Percentiles rank a stretch among this genome's conserved stretches.
Evolutionary conservation across 1,140 invertebrate genomes (phyloP).

Genomic region (Hestina assimilis): DNA sequence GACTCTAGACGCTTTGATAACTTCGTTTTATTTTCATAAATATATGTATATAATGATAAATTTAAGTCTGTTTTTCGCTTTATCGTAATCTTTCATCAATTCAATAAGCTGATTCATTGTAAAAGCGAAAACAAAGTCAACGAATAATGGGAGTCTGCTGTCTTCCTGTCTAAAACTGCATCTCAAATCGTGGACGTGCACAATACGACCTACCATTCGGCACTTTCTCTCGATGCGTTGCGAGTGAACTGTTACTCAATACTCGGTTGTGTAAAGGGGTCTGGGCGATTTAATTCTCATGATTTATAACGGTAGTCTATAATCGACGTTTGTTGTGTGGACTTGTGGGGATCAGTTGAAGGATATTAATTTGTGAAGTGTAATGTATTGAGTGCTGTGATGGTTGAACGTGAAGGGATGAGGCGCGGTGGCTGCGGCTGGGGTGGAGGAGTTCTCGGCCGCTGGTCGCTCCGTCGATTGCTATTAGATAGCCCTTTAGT

Average conservation of each 20-base stretch:
- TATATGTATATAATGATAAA: neutral
- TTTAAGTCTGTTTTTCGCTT: neutral
- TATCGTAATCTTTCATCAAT: neutral
- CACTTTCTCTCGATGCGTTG: slow-evolving; percentile 71
- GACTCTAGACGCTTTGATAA: slow-evolving; percentile 9
- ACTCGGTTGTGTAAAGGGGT: slow-evolving; percentile 52
- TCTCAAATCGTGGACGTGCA: slow-evolving; percentile 54
- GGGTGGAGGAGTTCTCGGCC: slow-evolving; percentile 67
- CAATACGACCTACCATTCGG: slow-evolving; percentile 48
- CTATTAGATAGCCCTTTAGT: slow-evolving; percentile 68
- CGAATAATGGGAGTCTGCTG: slow-evolving; percentile 20
- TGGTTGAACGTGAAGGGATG: slow-evolving; percentile 68
- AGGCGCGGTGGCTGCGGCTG: slow-evolving; percentile 67
- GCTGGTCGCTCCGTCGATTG: slow-evolving; percentile 63
- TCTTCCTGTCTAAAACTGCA: slow-evolving; percentile 53
- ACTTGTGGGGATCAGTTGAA: slow-evolving; percentile 22
- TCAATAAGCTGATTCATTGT: neutral
- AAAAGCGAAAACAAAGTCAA: neutral
- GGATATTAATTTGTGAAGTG: slow-evolving; percentile 41
- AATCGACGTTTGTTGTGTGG: slow-evolving; percentile 26
- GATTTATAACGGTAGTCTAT: slow-evolving; percentile 53
- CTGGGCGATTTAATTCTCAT: slow-evolving; percentile 35
- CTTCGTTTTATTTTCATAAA: slow-evolving; percentile 10
- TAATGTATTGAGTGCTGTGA: slow-evolving; percentile 62
- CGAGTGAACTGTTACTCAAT: slow-evolving; percentile 61